Evolutionary conservation across 92 coral and sea anemone species (phyloP).

Genomic region (Bergia sp.): DNA sequence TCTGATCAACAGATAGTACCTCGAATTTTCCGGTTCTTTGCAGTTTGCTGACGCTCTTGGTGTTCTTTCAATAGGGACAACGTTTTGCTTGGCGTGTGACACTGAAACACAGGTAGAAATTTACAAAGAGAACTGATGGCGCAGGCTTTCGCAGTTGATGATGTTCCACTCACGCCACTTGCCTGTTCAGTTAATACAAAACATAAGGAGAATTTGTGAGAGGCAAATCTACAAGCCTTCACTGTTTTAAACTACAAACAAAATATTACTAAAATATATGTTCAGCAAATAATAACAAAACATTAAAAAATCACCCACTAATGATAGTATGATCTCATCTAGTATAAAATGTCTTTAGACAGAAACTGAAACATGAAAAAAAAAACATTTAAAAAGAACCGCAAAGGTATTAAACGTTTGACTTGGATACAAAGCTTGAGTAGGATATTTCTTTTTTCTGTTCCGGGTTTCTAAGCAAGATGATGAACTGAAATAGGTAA

Average conservation of each 20-base stretch:
- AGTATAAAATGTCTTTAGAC: too few species aligned
- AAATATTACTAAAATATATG: background rate
- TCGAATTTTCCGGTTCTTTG: slow-evolving; percentile 12
- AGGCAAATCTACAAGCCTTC: background rate
- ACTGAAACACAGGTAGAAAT: slow-evolving; percentile 48
- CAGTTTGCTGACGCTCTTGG: background rate
- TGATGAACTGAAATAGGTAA: too few species aligned
- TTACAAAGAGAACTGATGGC: slow-evolving; percentile 24
- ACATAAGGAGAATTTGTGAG: background rate
- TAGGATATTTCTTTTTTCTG: too few species aligned
- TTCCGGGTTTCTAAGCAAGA: too few species aligned
- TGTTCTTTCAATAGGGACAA: slow-evolving; percentile 8
- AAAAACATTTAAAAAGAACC: too few species aligned
- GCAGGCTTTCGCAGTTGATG: slow-evolving; percentile 3
- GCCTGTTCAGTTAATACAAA: background rate
- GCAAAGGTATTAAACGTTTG: background rate
- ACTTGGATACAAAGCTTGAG: too few species aligned
- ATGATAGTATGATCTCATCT: too few species aligned
- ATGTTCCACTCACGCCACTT: background rate
- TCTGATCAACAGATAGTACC: background rate
- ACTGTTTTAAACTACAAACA: background rate
- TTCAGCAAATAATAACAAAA: too few species aligned
- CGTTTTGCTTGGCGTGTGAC: slow-evolving; percentile 43
- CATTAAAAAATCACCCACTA: too few species aligned
- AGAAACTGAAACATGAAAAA: too few species aligned